Evolutionary conservation across 2,797 vertebrate species (phyloP).

Genomic region (Propithecus deckenii): DNA sequence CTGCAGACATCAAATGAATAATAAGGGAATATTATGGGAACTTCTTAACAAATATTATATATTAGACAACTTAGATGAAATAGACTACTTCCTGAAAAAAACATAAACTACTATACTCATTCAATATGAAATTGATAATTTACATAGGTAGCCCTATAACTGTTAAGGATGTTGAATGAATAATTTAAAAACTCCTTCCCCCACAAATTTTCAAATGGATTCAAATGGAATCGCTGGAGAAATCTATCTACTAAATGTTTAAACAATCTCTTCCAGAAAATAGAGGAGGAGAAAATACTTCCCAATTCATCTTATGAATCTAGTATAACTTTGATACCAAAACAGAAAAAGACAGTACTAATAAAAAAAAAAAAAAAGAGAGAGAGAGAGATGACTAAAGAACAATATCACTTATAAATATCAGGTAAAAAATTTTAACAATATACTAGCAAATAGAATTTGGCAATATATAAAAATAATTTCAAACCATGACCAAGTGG

Average conservation of each 20-base stretch:
- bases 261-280: not conserved
- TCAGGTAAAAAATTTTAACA: not conserved
- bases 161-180: not conserved
- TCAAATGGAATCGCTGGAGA: not conserved
- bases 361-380: not conserved
- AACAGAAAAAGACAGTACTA: not conserved
- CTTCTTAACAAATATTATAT: not conserved
- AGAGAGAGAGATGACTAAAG: not conserved
- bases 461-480: not conserved
- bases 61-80: not conserved
- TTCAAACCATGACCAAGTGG: not conserved
- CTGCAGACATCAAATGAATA: not conserved
- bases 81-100: not conserved
- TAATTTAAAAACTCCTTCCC: not conserved
- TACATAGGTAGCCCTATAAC: not conserved
- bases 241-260: not conserved
- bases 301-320: not conserved
- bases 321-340: not conserved
- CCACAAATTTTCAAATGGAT: not conserved
- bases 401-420: not conserved
- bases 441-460: not conserved
- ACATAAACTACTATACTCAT: not conserved
- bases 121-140: not conserved
- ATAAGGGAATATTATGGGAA: not conserved
- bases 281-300: not conserved